These are phyloP conservation scores for Sycophaga agraensis DNA, from an alignment of 1,140 invertebrate species.

Conservation along the genomic window DNA sequence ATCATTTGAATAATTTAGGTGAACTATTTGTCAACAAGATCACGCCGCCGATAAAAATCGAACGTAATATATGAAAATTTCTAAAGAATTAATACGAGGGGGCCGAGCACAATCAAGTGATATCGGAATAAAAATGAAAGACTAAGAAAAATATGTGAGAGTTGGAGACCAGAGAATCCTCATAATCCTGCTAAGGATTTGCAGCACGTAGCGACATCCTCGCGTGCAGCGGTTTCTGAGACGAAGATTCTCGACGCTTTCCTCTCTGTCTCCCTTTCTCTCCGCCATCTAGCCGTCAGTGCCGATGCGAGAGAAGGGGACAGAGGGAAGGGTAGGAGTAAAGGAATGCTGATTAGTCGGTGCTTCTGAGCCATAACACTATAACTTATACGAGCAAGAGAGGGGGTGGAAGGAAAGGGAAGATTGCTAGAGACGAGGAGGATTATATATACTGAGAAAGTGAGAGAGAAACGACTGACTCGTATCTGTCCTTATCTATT, in stretches of 20 bases:
- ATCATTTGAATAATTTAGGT: too few species aligned
- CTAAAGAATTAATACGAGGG: too few species aligned
- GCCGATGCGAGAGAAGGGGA: background rate
- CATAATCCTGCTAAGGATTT: conserved; percentile 54
- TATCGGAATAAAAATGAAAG: too few species aligned
- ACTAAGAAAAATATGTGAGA: background rate
- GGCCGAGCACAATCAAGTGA: too few species aligned
- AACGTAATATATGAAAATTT: too few species aligned
- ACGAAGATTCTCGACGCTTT: conserved; percentile 37
- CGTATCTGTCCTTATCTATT: conserved; percentile 33
- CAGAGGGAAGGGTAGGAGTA: conserved; percentile 25
- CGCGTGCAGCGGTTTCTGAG: conserved; percentile 26
- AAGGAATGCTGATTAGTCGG: conserved; percentile 59
- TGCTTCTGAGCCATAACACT: conserved; percentile 55
- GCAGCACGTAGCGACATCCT: conserved; percentile 51
- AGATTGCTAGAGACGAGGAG: conserved; percentile 25
- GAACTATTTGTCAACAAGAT: too few species aligned
- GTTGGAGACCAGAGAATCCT: conserved; percentile 34
- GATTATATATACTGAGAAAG: conserved; percentile 17
- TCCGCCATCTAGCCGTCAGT: conserved; percentile 10
- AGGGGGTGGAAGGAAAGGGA: conserved; percentile 1
- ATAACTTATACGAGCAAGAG: conserved; percentile 49
- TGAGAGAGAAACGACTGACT: background rate
- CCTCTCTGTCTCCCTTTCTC: background rate
- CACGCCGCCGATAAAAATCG: too few species aligned